Evolutionary conservation across 2,888 invertebrate species (phyloP).

Genomic region (Zaprionus obscuricornis): DNA sequence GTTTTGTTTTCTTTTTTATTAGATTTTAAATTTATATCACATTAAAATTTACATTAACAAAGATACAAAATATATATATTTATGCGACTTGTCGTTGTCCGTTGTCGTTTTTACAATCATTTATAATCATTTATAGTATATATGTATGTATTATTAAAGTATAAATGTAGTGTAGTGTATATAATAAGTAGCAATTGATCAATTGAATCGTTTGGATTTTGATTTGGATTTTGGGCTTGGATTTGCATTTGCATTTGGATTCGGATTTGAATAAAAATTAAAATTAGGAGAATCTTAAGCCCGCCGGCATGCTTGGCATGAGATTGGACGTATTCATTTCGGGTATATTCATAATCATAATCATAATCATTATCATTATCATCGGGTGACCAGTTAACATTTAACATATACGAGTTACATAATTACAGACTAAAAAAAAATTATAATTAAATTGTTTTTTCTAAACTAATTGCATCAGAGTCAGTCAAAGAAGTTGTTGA

Average conservation of each 20-base stretch:
- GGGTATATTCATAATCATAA: too few species aligned
- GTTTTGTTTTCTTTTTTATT: slow-evolving; percentile 55
- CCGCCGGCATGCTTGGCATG: slow-evolving; percentile 43
- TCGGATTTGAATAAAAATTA: slow-evolving; percentile 20
- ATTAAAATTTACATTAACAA: slow-evolving; percentile 77
- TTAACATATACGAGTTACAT: slow-evolving; percentile 43
- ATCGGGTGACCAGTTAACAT: slow-evolving; percentile 47
- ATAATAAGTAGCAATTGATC: slow-evolving; percentile 9
- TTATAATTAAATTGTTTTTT: slow-evolving; percentile 60
- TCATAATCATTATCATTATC: too few species aligned
- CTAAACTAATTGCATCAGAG: slow-evolving; percentile 78
- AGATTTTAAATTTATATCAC: slow-evolving; percentile 78
- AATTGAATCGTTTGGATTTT: slow-evolving; percentile 16
- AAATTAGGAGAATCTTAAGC: slow-evolving; percentile 7
- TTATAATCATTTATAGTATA: slow-evolving; percentile 36
- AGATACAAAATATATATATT: slow-evolving; percentile 61
- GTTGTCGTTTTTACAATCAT: slow-evolving; percentile 39
- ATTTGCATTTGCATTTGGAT: slow-evolving; percentile 19
- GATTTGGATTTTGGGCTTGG: slow-evolving; percentile 22
- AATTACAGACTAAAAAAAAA: slow-evolving; percentile 27
- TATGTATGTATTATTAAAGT: slow-evolving; percentile 2
- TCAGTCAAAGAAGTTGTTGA: slow-evolving; percentile 72
- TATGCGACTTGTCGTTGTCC: slow-evolving; percentile 56
- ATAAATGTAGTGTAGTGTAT: slow-evolving; percentile 4
- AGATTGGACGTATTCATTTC: slow-evolving; percentile 18